Evolutionary conservation across 2,888 invertebrate species (phyloP).

Genomic region (Corbicula japonica): DNA sequence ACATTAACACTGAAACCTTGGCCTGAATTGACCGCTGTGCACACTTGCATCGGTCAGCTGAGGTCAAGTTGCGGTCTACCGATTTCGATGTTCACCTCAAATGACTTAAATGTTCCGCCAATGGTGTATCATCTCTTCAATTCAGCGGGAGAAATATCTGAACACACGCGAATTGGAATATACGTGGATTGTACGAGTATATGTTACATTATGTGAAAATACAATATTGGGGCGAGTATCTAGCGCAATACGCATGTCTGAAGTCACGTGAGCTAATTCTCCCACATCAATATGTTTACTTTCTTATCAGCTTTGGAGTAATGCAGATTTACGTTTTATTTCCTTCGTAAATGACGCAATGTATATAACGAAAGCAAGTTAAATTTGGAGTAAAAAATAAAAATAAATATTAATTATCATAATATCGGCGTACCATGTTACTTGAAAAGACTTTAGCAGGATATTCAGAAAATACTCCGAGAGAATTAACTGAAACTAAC

Average conservation of each 20-base stretch:
- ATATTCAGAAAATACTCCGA: conserved; percentile 18
- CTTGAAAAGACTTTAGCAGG: conserved; percentile 34
- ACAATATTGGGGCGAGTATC: background rate
- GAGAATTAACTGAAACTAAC: conserved; percentile 14
- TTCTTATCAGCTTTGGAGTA: background rate
- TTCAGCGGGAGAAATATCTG: conserved; percentile 4
- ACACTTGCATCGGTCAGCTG: conserved; percentile 57
- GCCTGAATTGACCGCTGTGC: conserved; percentile 61
- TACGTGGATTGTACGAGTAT: background rate
- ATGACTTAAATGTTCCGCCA: conserved; percentile 45
- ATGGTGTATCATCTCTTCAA: background rate
- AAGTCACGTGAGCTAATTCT: conserved; percentile 29
- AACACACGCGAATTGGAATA: background rate
- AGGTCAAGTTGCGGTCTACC: conserved; percentile 66
- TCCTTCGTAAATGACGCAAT: too few relatives aligned
- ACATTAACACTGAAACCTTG: conserved; percentile 30
- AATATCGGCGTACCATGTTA: too few relatives aligned
- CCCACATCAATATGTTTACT: conserved; percentile 7
- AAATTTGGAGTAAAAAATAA: too few relatives aligned
- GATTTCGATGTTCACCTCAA: conserved; percentile 54
- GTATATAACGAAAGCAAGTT: too few relatives aligned
- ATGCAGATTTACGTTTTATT: too few relatives aligned
- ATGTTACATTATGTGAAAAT: background rate
- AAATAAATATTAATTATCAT: too few relatives aligned
- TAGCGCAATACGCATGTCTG: conserved; percentile 40